phyloP scores from a whole-genome alignment of 2,113 vertebrate genomes.

The Propithecus coquereli region DNA sequence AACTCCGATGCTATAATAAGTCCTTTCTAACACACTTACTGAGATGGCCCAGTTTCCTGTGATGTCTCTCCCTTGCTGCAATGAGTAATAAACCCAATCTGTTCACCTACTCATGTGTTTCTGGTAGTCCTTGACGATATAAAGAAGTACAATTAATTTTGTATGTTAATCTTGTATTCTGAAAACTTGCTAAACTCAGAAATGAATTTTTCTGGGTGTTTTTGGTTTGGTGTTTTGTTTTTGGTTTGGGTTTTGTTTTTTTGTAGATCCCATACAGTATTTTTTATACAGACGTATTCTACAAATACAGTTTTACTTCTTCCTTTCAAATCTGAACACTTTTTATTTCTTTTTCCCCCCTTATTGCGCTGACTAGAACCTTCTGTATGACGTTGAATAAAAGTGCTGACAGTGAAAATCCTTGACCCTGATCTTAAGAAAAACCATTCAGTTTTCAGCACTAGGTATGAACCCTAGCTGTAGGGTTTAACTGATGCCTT shows the following conservation, averaged over 20 bases:
- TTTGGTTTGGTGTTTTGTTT: not conserved
- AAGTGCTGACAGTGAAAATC: not conserved
- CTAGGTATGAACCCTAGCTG: not conserved
- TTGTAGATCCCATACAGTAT: not conserved
- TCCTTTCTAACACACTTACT: not conserved
- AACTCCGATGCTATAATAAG: not conserved
- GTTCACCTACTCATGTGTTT: not conserved
- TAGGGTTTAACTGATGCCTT: not conserved
- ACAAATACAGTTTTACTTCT: not conserved
- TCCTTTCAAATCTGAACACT: not conserved
- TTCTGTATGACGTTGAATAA: not conserved
- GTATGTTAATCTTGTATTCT: not conserved
- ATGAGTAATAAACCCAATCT: not conserved
- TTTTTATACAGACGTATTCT: not conserved
- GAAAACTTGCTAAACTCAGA: not conserved
- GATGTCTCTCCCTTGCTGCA: not conserved
- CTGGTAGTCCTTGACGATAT: not conserved
- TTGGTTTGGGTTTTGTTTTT: not conserved
- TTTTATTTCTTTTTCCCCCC: not conserved
- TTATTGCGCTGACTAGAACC: not conserved
- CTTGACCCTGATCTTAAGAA: not conserved
- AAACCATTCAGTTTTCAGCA: not conserved
- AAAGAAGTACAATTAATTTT: not conserved
- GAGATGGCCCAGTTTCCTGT: not conserved
- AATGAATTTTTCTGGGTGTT: not conserved